Base-by-base conservation (phyloP, 2,888 invertebrate species). In the Meloe dianella region DNA sequence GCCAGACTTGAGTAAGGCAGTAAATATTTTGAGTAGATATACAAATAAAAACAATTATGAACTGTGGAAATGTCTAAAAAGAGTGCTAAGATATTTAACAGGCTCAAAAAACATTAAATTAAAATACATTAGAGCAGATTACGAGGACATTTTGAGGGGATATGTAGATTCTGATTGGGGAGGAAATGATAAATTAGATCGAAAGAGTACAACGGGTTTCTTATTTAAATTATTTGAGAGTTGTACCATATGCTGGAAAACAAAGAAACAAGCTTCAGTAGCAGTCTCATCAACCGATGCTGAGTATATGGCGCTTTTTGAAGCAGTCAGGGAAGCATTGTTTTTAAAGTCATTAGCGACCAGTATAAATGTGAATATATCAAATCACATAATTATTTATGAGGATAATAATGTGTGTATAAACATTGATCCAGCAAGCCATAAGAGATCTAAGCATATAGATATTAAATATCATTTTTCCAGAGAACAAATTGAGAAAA, bases 381-480 rank as follows among this genome's bases (percentile, higher is more conserved):
- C 22, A 20, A 30, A 60, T 14, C 47, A 47, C 20, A 60, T 60
- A 6, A 27, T 41, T 30, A 20, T 61, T 9, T 61, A 20, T 32
- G 65, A 54, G 56, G 65, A 65, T 27, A 65, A 65, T 30, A 12
- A 54, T 30, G 20, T 61, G 30, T 60, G 61, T 51, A 65, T 65
- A n/a, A 32, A 56, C 8, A 65, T 17, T 32, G 61, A 65, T 61
- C 65, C 65, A 61, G 38, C 24, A 0, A 35, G 14, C 54, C 65
- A 65, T 54, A 65, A 65, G 30, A 24, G 65, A 14, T 54, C 61
- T 2, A 65, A 65, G 38, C 65, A 65, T 54, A 79, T 80, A 60
- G 78, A 80, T 64, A 79, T 78, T 20, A 78, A 79, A 72, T 69
- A 75, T 71, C 56, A 72, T 72, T 68, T 74, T 51, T 63, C 70